Base-by-base conservation (phyloP, 92 coral and sea anemone genomes). In the Porites lobata region DNA sequence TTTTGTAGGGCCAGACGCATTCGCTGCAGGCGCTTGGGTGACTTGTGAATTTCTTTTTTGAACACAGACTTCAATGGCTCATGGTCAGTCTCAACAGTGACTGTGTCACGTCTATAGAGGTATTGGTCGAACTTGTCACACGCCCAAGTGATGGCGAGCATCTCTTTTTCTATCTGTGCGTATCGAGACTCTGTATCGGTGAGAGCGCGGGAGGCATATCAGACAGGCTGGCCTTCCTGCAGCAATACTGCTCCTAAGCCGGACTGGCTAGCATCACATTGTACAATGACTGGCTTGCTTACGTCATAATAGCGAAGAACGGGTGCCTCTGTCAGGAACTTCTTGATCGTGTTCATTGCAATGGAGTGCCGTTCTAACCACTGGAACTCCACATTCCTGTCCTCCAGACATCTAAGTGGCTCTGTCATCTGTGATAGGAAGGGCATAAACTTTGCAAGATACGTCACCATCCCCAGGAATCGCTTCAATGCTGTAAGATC, bases 391-490 rank as follows among this genome's bases (percentile, higher is more conserved):
- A 86, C 87, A 66, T 85, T 79, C 79, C 66, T 85, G 86, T 85
- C 84, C 15, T 86, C 75, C 52, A 69, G 54, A 11, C 53, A 50
- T 68, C 73, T 24, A 9, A 86, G 85, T 56, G 87, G 91, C 64
- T 81, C 85, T 9, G 91, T 91, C 88, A 81, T 83, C 79, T 91
- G 91, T 10, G 87, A 77, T 29, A 86, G 76, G 77, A 69, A 76
- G 38, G 90, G 93, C 87, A 85, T 26, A 82, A 86, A 90, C 82
- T 90, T 90, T 29, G 90, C 83, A 43, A 85, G 86, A 32, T 85
- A 90, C 13, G 76, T 90, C 58, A 91, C 94, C 88, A 91, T 91
- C 76, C 86, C n/a, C n/a, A n/a, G n/a, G n/a, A n/a, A n/a, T n/a
- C n/a, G n/a, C n/a, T n/a, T n/a, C n/a, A n/a, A n/a, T n/a, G n/a